A percentile compares a stretch with the other conserved stretches of the same genome.
Conservation (phyloP, 2,888 invertebrate genomes). For the Tanytarsus gracilentus region DNA sequence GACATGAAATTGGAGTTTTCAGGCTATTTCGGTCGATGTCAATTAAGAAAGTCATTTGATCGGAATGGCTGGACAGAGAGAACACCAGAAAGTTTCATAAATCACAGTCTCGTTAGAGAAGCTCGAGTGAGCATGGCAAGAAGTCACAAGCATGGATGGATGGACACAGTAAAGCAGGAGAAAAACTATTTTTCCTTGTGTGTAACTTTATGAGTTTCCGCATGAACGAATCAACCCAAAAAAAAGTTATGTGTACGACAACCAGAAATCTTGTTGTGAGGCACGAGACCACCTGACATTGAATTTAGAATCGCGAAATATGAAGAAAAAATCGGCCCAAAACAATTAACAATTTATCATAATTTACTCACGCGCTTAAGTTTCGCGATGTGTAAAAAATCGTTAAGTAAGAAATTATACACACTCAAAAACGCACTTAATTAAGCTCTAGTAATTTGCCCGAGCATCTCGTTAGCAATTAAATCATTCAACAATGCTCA, state of each 20-base stretch:
- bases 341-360: slow-evolving; percentile 22
- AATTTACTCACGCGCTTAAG: slow-evolving; percentile 2
- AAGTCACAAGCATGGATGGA: not conserved
- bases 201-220: not conserved
- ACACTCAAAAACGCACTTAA: slow-evolving; percentile 12
- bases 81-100: slow-evolving; percentile 6
- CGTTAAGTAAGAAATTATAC: slow-evolving; percentile 9
- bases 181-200: not conserved
- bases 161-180: not conserved
- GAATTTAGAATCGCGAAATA: too few relatives aligned
- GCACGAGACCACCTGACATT: slow-evolving; percentile 1
- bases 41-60: slow-evolving; percentile 12
- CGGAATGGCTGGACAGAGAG: slow-evolving; percentile 1
- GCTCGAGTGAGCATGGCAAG: not conserved
- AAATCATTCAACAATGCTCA: slow-evolving; percentile 27
- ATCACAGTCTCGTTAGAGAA: slow-evolving; percentile 10
- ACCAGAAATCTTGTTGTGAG: too few relatives aligned
- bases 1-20: not conserved
- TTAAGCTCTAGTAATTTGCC: slow-evolving; percentile 8
- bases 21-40: not conserved
- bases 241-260: too few relatives aligned
- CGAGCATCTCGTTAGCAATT: slow-evolving; percentile 9
- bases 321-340: slow-evolving; percentile 1
- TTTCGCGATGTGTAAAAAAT: not conserved
- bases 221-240: not conserved